These are phyloP conservation scores for Sceloporus tristichus DNA, from an alignment of 2,113 vertebrate genomes.

Conservation along the genomic window DNA sequence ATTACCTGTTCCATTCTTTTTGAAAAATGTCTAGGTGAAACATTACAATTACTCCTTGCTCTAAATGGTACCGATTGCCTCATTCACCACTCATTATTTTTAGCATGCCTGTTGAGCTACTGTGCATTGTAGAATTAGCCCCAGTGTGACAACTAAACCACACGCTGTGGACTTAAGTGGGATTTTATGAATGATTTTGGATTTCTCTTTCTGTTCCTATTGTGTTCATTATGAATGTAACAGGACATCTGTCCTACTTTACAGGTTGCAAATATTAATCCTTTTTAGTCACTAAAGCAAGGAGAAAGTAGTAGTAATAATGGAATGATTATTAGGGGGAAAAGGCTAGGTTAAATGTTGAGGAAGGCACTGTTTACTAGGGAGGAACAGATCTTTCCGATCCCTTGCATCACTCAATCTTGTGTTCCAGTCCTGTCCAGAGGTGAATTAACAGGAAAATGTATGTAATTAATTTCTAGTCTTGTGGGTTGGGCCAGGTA, in stretches of 20 bases:
- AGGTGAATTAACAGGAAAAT: background rate
- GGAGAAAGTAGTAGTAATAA: background rate
- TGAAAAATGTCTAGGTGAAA: slow-evolving; percentile 30
- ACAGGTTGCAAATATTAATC: slow-evolving; percentile 1
- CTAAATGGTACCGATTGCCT: slow-evolving; percentile 24
- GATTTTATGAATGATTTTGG: slow-evolving; percentile 24
- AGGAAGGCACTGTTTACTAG: background rate
- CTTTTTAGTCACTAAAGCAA: background rate
- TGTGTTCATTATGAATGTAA: slow-evolving; percentile 6
- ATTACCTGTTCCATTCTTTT: slow-evolving; percentile 24
- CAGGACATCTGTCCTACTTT: background rate
- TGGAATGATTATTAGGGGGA: background rate
- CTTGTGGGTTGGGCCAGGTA: too few relatives aligned
- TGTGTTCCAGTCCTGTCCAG: background rate
- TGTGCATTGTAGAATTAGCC: background rate
- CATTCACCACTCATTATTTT: slow-evolving; percentile 9
- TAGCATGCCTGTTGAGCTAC: background rate
- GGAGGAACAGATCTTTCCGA: background rate
- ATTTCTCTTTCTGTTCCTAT: background rate
- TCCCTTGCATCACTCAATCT: background rate
- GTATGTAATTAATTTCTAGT: background rate
- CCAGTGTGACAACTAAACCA: background rate
- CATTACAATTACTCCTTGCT: slow-evolving; percentile 7
- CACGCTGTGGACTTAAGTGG: background rate
- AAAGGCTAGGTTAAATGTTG: background rate